phyloP scores from a whole-genome alignment of 1,140 invertebrate genomes.

The Diorhabda carinulata region DNA sequence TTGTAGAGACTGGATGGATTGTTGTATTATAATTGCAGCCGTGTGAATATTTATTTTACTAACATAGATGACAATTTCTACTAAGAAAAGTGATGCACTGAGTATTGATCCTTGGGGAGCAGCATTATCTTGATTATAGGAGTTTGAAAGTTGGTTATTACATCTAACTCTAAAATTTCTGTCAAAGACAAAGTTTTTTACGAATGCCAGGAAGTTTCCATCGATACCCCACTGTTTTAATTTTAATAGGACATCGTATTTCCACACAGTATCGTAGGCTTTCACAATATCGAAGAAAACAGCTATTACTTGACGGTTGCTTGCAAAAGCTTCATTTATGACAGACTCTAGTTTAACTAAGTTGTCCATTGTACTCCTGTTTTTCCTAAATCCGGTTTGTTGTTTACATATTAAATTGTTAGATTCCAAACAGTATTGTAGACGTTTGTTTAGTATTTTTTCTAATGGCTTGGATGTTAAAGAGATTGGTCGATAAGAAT shows the following conservation, averaged over 20 bases:
- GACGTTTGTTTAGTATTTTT: too few relatives aligned
- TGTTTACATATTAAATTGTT: too few relatives aligned
- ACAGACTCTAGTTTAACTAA: too few relatives aligned
- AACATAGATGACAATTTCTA: background rate
- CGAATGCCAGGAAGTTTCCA: constrained; percentile 6
- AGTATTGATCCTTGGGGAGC: constrained; percentile 10
- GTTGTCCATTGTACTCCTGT: too few relatives aligned
- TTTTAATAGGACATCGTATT: background rate
- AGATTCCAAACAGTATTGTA: too few relatives aligned
- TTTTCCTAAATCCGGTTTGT: too few relatives aligned
- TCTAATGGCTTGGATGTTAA: too few relatives aligned
- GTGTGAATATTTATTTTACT: background rate
- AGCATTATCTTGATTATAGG: background rate
- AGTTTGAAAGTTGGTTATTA: background rate
- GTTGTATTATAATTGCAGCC: background rate
- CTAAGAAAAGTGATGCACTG: background rate
- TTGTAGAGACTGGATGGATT: background rate
- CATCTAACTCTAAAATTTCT: background rate
- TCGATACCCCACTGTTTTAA: background rate
- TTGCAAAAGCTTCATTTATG: background rate
- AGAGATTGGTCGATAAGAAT: too few relatives aligned
- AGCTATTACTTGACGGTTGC: background rate
- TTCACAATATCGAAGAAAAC: background rate
- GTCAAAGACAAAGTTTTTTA: background rate
- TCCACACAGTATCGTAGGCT: background rate